phyloP scores from a whole-genome alignment of 2,797 vertebrate genomes.

The Fistularia commersonii region DNA sequence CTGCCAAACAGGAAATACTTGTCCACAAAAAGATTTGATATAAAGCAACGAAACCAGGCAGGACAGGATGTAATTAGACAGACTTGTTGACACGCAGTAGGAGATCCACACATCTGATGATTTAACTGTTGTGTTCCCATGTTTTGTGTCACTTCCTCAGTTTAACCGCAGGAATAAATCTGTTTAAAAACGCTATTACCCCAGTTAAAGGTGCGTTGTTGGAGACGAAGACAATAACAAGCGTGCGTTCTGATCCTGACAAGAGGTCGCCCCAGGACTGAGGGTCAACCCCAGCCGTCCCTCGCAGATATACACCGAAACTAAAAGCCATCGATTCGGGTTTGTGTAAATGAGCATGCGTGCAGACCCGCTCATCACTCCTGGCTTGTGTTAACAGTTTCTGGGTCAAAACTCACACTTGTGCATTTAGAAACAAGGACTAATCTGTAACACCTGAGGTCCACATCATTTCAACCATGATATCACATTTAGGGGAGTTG shows the following conservation, averaged over 20 bases:
- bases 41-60: slow-evolving; percentile 31
- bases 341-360: slow-evolving; percentile 20
- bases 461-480: slow-evolving; percentile 12
- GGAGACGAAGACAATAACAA: slow-evolving; percentile 21
- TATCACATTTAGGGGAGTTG: slow-evolving; percentile 20
- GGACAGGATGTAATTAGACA: slow-evolving; percentile 46
- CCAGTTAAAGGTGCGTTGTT: slow-evolving; percentile 17
- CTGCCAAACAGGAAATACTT: slow-evolving; percentile 62
- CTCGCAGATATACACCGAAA: slow-evolving; percentile 11
- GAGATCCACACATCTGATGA: slow-evolving; percentile 24
- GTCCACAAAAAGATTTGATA: slow-evolving; percentile 55
- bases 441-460: slow-evolving; percentile 54
- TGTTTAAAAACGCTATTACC: slow-evolving; percentile 43
- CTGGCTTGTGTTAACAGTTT: background rate
- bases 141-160: slow-evolving; percentile 20
- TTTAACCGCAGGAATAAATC: slow-evolving; percentile 22
- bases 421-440: slow-evolving; percentile 12
- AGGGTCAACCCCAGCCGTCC: slow-evolving; percentile 19
- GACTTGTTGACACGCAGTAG: slow-evolving; percentile 19
- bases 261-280: slow-evolving; percentile 18
- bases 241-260: slow-evolving; percentile 12
- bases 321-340: slow-evolving; percentile 28
- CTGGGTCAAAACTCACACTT: slow-evolving; percentile 11
- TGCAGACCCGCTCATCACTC: slow-evolving; percentile 12
- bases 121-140: background rate